Evolutionary conservation across 2,888 invertebrate genomes (phyloP).

Genomic region (Reticulitermes lucifugus): DNA sequence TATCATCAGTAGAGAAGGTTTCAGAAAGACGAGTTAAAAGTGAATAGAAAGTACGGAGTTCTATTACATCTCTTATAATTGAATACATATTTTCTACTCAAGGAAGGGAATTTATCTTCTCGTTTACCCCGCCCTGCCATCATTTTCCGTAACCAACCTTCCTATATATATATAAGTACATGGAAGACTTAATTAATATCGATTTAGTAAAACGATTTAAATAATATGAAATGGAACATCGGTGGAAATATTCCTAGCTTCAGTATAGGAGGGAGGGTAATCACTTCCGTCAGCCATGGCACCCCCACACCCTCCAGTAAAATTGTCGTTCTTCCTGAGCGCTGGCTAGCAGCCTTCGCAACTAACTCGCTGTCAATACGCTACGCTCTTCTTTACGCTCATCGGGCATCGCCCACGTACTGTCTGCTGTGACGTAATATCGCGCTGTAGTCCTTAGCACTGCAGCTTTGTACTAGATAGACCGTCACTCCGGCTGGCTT

Average conservation of each 20-base stretch:
- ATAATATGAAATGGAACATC: not conserved
- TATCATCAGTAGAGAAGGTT: not conserved
- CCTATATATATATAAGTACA: not conserved
- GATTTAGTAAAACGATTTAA: constrained; percentile 7
- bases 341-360: too few species aligned
- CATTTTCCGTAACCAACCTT: not conserved
- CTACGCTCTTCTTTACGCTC: too few species aligned
- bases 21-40: not conserved
- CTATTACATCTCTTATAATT: not conserved
- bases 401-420: too few species aligned
- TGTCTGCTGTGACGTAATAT: too few species aligned
- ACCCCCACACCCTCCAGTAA: too few species aligned
- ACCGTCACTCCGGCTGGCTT: too few species aligned
- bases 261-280: not conserved
- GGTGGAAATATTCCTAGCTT: not conserved
- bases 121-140: not conserved
- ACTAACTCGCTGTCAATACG: too few species aligned
- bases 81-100: not conserved
- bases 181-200: not conserved
- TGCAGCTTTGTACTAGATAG: too few species aligned
- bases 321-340: too few species aligned
- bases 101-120: not conserved
- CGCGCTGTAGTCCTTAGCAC: too few species aligned
- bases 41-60: not conserved
- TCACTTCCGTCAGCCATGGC: too few species aligned